These are phyloP conservation scores for Chamaea fasciata DNA, from an alignment of 2,113 vertebrate genomes.

Conservation along the genomic window DNA sequence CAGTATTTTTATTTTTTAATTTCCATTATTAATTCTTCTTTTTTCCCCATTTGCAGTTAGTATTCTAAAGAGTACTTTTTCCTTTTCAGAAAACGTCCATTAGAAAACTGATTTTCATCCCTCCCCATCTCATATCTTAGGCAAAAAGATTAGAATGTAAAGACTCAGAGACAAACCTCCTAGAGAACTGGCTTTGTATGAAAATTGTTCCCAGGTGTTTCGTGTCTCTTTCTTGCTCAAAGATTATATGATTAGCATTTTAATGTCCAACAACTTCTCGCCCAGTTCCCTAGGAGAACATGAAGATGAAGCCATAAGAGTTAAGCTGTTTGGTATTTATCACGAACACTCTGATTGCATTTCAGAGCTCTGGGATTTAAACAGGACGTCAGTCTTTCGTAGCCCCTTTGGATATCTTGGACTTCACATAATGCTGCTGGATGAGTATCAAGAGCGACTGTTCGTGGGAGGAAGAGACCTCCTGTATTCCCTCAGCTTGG, in stretches of 20 bases:
- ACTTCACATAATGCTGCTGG: conserved; percentile 87
- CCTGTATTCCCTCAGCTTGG: conserved; percentile 91
- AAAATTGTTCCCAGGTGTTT: neutral
- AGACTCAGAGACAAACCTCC: neutral
- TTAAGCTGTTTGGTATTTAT: conserved; percentile 37
- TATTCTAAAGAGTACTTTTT: neutral
- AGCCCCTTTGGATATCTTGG: conserved; percentile 81
- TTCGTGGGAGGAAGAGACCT: conserved; percentile 90
- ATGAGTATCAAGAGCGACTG: conserved; percentile 90
- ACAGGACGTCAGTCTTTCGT: conserved; percentile 90
- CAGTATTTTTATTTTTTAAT: neutral
- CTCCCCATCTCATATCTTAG: neutral
- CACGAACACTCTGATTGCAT: conserved; percentile 27
- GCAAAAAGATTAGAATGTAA: neutral
- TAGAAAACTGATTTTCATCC: neutral
- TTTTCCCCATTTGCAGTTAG: neutral
- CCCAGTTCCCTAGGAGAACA: neutral
- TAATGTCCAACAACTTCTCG: neutral
- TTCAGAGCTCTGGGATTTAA: conserved; percentile 92
- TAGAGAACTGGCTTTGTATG: neutral
- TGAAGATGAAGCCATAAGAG: neutral
- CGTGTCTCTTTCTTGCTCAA: neutral
- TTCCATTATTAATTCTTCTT: neutral
- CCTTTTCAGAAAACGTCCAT: neutral
- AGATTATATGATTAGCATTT: neutral